Conservation (phyloP, 2,113 vertebrate genomes). For the Dendropsophus ebraccatus region DNA sequence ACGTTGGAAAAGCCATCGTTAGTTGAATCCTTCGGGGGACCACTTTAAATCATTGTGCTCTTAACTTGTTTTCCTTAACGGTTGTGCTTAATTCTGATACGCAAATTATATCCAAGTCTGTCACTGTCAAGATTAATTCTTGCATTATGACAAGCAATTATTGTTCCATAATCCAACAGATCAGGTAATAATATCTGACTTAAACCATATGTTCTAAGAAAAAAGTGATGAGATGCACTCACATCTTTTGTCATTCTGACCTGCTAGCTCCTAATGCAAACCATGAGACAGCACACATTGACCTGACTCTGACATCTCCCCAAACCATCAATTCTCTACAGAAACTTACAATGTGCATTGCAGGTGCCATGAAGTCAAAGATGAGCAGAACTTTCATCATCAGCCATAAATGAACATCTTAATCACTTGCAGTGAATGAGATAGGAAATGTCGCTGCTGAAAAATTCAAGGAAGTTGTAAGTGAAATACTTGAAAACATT, state of each 20-base stretch:
- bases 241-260: constrained; percentile 5
- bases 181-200: not conserved
- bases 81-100: not conserved
- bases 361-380: not conserved
- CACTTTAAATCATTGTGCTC: too few relatives aligned
- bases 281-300: constrained; percentile 12
- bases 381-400: constrained; percentile 18
- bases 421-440: constrained; percentile 60
- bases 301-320: constrained; percentile 30
- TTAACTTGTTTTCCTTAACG: too few relatives aligned
- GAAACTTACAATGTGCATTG: constrained; percentile 15
- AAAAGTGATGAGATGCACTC: not conserved
- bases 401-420: constrained; percentile 4
- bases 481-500: not conserved
- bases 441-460: constrained; percentile 56
- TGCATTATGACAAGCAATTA: not conserved
- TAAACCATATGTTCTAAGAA: not conserved
- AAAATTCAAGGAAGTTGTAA: not conserved
- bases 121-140: not conserved
- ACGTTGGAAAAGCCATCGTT: too few relatives aligned
- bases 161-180: not conserved
- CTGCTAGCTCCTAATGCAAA: constrained; percentile 23
- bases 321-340: not conserved
- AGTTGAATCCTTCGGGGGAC: too few relatives aligned
- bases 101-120: not conserved